Evolutionary conservation across 1,140 invertebrate genomes (phyloP).

Genomic region (Calephelis virginiensis): DNA sequence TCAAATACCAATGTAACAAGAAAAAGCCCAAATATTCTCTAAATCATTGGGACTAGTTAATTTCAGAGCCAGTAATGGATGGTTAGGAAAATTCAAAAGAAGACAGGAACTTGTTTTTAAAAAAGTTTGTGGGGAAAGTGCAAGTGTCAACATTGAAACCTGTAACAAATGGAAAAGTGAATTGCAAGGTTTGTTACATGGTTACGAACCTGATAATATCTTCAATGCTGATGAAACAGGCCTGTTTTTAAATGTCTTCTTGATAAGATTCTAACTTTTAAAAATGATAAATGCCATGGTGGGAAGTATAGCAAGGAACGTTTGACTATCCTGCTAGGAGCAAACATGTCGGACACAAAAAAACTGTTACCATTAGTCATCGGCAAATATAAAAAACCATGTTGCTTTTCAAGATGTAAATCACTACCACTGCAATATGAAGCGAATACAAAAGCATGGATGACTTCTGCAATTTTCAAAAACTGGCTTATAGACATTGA

Average conservation of each 20-base stretch:
- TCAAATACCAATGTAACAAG: constrained; percentile 31
- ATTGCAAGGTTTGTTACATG: constrained; percentile 28
- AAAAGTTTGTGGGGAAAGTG: constrained; percentile 33
- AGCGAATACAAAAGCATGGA: no score
- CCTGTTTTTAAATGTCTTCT: not conserved
- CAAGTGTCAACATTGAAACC: constrained; percentile 20
- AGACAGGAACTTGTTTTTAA: constrained; percentile 26
- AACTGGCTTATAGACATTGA: no score
- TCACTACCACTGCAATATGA: no score
- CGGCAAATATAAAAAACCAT: no score
- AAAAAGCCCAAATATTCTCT: constrained; percentile 30
- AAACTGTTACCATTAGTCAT: no score
- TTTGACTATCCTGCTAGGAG: no score
- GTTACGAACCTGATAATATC: constrained; percentile 30
- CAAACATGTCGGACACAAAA: no score
- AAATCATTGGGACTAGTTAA: constrained; percentile 25
- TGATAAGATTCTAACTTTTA: no score
- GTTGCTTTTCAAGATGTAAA: no score
- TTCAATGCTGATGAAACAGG: constrained; percentile 27
- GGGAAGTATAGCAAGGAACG: no score
- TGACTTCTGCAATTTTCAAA: no score
- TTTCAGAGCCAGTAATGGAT: constrained; percentile 26
- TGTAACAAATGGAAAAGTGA: constrained; percentile 30
- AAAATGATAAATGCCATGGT: no score
- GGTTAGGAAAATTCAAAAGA: constrained; percentile 19